Percentiles rank a stretch among this genome's conserved stretches.
These are phyloP conservation scores for Blera fallax DNA, from an alignment of 2,888 invertebrate genomes.

Conservation along the genomic window DNA sequence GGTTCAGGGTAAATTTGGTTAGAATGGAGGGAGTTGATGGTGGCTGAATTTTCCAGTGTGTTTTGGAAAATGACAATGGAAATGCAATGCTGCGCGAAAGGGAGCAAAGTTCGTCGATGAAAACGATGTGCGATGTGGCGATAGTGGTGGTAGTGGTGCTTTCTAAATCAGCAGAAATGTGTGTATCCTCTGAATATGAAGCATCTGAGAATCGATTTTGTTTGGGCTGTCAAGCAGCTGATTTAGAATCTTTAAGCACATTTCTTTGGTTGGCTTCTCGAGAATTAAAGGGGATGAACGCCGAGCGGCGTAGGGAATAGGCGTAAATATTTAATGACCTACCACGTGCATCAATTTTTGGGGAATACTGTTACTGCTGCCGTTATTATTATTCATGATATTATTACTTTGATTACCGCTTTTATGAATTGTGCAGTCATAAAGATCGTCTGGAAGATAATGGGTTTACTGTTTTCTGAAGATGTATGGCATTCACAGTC, in stretches of 20 bases:
- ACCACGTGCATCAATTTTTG: slow-evolving; percentile 54
- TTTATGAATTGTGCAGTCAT: not conserved
- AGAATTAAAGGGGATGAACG: slow-evolving; percentile 65
- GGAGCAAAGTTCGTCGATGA: slow-evolving; percentile 42
- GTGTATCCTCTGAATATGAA: slow-evolving; percentile 50
- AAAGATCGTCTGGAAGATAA: not conserved
- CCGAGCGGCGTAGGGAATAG: not conserved
- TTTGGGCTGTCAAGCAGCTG: slow-evolving; percentile 63
- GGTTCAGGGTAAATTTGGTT: slow-evolving; percentile 70
- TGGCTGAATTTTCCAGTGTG: slow-evolving; percentile 45
- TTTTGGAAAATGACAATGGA: slow-evolving; percentile 57
- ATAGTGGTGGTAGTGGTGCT: not conserved
- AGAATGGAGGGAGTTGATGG: slow-evolving; percentile 2
- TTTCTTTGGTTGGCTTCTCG: slow-evolving; percentile 23
- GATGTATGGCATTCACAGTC: too few relatives aligned
- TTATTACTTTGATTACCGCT: not conserved
- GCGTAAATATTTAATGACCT: slow-evolving; percentile 41
- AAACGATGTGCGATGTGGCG: not conserved
- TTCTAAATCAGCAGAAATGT: slow-evolving; percentile 41
- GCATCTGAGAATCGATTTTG: slow-evolving; percentile 69
- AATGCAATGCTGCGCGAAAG: slow-evolving; percentile 68
- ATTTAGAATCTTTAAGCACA: slow-evolving; percentile 58
- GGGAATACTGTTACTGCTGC: slow-evolving; percentile 14
- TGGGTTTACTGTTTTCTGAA: not conserved
- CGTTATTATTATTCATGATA: slow-evolving; percentile 5